Base-by-base conservation (phyloP, 2,888 invertebrate genomes). In the Meiosimyza platycephala region DNA sequence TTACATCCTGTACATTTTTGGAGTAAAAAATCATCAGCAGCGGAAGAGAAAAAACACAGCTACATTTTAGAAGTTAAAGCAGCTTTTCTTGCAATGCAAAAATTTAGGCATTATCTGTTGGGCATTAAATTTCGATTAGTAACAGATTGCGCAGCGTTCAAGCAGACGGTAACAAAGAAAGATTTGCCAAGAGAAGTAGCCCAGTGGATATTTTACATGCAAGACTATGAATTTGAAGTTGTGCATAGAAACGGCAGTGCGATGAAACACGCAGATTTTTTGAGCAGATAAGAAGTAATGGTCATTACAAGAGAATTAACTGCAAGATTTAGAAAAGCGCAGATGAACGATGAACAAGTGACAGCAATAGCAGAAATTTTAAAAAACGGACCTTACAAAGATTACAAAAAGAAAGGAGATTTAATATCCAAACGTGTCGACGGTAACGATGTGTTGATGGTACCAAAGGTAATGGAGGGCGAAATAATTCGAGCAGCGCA, bases 221-320 rank as follows among this genome's bases (percentile, higher is more conserved):
- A 65, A 65, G 65, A 65, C 15, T 65, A 18, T 11, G 7, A 12
- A 2, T 65, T 48, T 50, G 47, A 33, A 48, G 51, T 50, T 50
- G 65, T 47, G 6, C 65, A 65, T n/a, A 65, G 65, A 16, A 22
- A 6, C n/a, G 52, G 18, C 12, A 65, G 7, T 13, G 16, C 18
- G 15, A 65, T 65, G 65, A 65, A 65, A 47, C 51, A 65, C 51
- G 65, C 15, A n/a, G 65, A 65, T 22, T 48, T 7, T 51, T 28
- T 65, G 22, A 65, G 50, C 52, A 50, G 65, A 51, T 48, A 48
- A 5, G 65, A 65, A 18, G 22, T 65, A 6, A 22, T 65, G 22
- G 11, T 16, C 1, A 15, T 65, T 18, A 9, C 18, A 11, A 33
- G 4, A 6, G 63, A 63, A n/a, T 9, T 63, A 33, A 40, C 40